Conservation (phyloP, 2,113 vertebrate genomes). For the human region DNA sequence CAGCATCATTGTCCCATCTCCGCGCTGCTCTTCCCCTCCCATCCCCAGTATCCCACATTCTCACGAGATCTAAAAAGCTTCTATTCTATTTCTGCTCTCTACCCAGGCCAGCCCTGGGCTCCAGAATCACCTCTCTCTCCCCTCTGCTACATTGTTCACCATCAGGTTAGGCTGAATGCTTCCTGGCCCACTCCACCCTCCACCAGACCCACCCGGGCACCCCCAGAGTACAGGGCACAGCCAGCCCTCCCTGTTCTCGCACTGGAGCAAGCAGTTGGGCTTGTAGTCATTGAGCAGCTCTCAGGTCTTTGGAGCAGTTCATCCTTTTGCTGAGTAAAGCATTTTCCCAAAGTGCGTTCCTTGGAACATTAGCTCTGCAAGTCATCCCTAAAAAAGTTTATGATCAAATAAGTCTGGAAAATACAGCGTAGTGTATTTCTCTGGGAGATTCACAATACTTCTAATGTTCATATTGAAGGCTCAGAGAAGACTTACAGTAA, state of each 20-base stretch:
- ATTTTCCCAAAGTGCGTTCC: not conserved
- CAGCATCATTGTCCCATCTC: not conserved
- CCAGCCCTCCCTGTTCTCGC: not conserved
- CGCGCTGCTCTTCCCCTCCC: not conserved
- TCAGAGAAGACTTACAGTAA: not conserved
- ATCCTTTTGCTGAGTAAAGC: not conserved
- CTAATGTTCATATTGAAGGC: not conserved
- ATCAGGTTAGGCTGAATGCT: not conserved
- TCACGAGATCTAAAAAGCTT: not conserved
- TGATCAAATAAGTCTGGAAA: constrained; percentile 13
- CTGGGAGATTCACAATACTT: not conserved
- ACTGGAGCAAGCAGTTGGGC: not conserved
- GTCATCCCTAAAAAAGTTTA: not conserved
- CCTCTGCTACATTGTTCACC: not conserved
- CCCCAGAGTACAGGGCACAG: not conserved
- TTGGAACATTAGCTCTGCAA: not conserved
- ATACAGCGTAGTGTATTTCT: not conserved
- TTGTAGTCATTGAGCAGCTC: not conserved
- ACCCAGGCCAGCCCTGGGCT: not conserved
- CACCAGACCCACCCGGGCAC: not conserved
- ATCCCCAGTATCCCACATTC: too few species aligned
- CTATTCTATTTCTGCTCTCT: not conserved
- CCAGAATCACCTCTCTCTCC: not conserved
- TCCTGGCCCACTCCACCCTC: not conserved
- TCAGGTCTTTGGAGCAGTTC: not conserved